Evolutionary conservation across 2,113 vertebrate genomes (phyloP).

Genomic region (Nannospalax galili): DNA sequence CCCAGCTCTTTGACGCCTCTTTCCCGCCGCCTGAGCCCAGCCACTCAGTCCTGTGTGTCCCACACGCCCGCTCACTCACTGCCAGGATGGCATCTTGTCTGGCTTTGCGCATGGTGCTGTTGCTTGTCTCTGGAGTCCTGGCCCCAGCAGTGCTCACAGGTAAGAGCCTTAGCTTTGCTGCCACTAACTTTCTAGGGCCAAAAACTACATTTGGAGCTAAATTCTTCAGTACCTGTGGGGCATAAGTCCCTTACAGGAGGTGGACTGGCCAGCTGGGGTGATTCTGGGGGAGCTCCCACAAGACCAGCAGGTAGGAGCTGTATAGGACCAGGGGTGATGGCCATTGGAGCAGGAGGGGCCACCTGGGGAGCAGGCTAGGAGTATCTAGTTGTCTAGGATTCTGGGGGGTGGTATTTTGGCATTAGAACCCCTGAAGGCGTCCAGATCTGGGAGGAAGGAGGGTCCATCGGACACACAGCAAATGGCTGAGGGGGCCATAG

Average conservation of each 20-base stretch:
- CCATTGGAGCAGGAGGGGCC: not conserved
- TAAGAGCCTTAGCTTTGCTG: slow-evolving; percentile 69
- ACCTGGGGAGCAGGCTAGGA: not conserved
- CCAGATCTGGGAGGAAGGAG: not conserved
- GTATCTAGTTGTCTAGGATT: fast-evolving
- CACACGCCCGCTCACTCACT: not conserved
- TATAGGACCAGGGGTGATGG: not conserved
- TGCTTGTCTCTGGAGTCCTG: slow-evolving; percentile 76
- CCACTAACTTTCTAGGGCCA: not conserved
- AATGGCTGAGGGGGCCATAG: not conserved
- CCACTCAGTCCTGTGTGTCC: slow-evolving; percentile 38
- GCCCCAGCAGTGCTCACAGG: slow-evolving; percentile 85
- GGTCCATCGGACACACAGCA: not conserved
- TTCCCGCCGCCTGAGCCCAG: slow-evolving; percentile 44
- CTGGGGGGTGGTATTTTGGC: not conserved
- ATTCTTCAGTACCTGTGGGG: no score
- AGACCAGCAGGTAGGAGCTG: not conserved
- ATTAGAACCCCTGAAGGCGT: not conserved
- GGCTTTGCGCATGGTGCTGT: slow-evolving; percentile 69
- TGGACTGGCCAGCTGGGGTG: fast-evolving
- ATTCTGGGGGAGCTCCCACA: not conserved
- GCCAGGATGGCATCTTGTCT: slow-evolving; percentile 69
- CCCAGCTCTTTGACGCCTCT: slow-evolving; percentile 59
- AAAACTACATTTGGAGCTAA: not conserved
- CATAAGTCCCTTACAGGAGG: not conserved